Conservation (phyloP, 1,140 invertebrate species). For the Elymnias hypermnestra region DNA sequence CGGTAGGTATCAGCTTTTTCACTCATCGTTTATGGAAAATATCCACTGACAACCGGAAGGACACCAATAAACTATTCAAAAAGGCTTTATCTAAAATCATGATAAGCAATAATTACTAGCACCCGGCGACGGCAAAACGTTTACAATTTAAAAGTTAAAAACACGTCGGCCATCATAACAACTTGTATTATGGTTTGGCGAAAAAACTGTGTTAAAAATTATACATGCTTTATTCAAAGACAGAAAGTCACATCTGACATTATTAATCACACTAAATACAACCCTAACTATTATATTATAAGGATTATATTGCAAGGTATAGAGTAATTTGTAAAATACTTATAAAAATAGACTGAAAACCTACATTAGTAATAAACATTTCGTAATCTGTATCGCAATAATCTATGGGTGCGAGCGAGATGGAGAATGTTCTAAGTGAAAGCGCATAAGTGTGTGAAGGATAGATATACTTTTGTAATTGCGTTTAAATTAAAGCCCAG, state of each 20-base stretch:
- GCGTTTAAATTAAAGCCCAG: slow-evolving; percentile 35
- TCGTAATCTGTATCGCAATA: slow-evolving; percentile 53
- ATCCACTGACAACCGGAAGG: slow-evolving; percentile 30
- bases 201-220: slow-evolving; percentile 64
- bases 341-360: slow-evolving; percentile 56
- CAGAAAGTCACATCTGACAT: slow-evolving; percentile 24
- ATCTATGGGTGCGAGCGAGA: slow-evolving; percentile 46
- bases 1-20: no score
- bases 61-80: slow-evolving; percentile 49
- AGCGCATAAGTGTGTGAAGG: slow-evolving; percentile 32
- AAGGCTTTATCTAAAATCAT: slow-evolving; percentile 60
- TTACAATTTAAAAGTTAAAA: slow-evolving; percentile 45
- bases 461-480: slow-evolving; percentile 32
- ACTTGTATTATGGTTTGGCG: slow-evolving; percentile 54
- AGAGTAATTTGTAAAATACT: slow-evolving; percentile 32
- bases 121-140: slow-evolving; percentile 43
- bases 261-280: slow-evolving; percentile 7
- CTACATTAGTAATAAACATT: slow-evolving; percentile 57
- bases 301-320: slow-evolving; percentile 15
- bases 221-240: slow-evolving; percentile 22
- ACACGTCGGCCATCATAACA: slow-evolving; percentile 42
- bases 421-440: slow-evolving; percentile 1
- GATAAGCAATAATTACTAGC: slow-evolving; percentile 60
- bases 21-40: slow-evolving; percentile 5
- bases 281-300: slow-evolving; percentile 16